Conservation (phyloP, 1,140 invertebrate genomes). For the Mizuhopecten yessoensis region DNA sequence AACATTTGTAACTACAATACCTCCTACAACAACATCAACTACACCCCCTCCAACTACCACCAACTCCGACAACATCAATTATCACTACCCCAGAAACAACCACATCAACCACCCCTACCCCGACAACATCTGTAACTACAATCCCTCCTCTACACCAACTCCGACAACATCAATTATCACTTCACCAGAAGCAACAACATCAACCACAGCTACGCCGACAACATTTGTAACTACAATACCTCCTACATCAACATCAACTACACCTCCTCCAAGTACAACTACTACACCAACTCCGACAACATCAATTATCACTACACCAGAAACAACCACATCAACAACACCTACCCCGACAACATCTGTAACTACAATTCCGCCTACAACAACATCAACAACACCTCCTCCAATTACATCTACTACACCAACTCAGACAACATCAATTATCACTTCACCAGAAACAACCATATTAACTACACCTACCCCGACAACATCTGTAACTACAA, state of each 20-base stretch:
- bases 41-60: slow-evolving; percentile 11
- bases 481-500: background rate
- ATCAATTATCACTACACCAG: background rate
- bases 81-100: background rate
- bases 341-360: background rate
- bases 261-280: background rate
- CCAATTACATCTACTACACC: background rate
- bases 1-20: background rate
- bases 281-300: background rate
- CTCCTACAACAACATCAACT: background rate
- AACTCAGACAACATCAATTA: background rate
- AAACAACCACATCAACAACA: background rate
- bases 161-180: background rate
- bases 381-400: background rate
- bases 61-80: background rate
- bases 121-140: background rate
- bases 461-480: background rate
- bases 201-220: background rate
- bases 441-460: background rate
- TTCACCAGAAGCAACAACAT: no score
- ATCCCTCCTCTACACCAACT: background rate
- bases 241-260: background rate
- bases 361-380: background rate
- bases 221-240: background rate
- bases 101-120: background rate